phyloP scores from a whole-genome alignment of 2,797 vertebrate genomes.

The Sternotherus odoratus region DNA sequence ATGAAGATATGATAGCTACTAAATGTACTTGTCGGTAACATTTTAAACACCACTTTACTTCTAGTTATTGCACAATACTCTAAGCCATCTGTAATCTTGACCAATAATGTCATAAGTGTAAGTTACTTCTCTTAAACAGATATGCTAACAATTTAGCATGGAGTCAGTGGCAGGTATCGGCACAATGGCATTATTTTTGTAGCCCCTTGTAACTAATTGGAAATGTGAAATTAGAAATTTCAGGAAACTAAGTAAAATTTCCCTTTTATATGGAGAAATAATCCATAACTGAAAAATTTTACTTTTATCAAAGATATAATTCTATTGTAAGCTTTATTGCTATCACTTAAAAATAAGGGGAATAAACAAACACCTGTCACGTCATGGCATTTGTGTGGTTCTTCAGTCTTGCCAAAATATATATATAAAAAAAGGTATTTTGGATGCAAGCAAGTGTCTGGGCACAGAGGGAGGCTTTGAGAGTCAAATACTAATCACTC shows the following conservation, averaged over 20 bases:
- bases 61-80: not conserved
- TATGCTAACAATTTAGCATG: not conserved
- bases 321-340: conserved; percentile 56
- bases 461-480: conserved; percentile 69
- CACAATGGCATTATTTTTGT: conserved; percentile 24
- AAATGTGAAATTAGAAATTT: not conserved
- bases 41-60: fast-evolving
- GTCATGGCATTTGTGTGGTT: not conserved
- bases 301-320: not conserved
- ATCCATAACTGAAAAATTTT: conserved; percentile 26
- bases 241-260: conserved; percentile 1
- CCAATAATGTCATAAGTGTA: fast-evolving
- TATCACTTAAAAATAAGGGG: not conserved
- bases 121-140: not conserved
- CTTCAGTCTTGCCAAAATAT: conserved; percentile 7
- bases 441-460: conserved; percentile 79
- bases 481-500: conserved; percentile 4
- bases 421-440: too few species aligned
- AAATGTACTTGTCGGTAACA: conserved; percentile 92
- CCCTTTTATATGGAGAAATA: conserved; percentile 47
- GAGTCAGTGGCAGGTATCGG: not conserved
- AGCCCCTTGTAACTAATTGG: conserved; percentile 34
- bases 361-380: conserved; percentile 60
- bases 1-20: conserved; percentile 96
- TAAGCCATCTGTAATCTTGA: fast-evolving